These are phyloP conservation scores for Onychomys leucogaster DNA, from an alignment of 2,797 vertebrate genomes.

Conservation along the genomic window DNA sequence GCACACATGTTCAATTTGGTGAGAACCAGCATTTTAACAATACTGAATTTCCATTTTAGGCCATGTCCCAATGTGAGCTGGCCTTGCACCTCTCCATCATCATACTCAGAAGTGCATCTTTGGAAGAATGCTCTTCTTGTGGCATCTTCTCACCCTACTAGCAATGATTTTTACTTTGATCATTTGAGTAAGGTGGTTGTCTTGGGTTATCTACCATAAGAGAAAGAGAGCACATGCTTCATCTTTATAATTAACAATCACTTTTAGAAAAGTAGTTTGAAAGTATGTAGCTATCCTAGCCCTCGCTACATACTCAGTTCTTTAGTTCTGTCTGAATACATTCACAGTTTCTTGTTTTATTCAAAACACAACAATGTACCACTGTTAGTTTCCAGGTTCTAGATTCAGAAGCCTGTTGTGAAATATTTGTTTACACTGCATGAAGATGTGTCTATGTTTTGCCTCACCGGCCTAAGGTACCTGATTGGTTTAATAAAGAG, in stretches of 20 bases:
- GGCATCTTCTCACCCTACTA: background rate
- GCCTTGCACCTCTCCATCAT: background rate
- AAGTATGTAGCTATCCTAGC: background rate
- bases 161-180: background rate
- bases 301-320: background rate
- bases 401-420: background rate
- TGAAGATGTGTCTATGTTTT: background rate
- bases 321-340: slow-evolving; percentile 24
- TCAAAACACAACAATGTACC: background rate
- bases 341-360: background rate
- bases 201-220: background rate
- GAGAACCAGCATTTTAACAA: slow-evolving; percentile 14
- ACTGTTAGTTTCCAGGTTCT: background rate
- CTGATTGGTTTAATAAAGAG: background rate
- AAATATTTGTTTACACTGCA: background rate
- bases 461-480: background rate
- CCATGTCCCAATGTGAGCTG: background rate
- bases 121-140: background rate
- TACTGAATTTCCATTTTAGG: background rate
- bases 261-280: background rate
- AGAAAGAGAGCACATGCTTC: background rate
- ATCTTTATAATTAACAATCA: background rate
- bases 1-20: background rate
- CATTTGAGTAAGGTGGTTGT: background rate
- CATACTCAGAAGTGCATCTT: background rate